These are phyloP conservation scores for Suricata suricatta DNA, from an alignment of 2,113 vertebrate genomes.

Conservation along the genomic window DNA sequence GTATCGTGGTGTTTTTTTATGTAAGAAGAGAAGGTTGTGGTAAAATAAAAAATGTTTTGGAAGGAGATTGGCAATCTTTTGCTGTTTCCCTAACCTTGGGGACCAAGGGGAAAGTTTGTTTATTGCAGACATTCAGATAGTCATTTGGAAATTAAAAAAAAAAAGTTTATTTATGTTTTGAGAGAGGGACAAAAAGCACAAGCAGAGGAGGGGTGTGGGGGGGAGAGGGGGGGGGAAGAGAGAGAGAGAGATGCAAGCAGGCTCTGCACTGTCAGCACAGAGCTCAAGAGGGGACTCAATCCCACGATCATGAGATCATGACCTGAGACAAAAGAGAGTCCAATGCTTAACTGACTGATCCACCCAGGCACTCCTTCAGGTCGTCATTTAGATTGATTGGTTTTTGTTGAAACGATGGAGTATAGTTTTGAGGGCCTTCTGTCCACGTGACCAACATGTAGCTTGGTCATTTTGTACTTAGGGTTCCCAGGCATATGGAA, in stretches of 20 bases:
- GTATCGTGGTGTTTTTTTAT: constrained; percentile 28
- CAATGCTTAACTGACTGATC: too few species aligned
- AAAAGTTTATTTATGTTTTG: too few species aligned
- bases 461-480: not conserved
- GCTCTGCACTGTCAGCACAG: too few species aligned
- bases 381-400: not conserved
- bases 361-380: not conserved
- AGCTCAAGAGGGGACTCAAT: too few species aligned
- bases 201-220: too few species aligned
- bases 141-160: not conserved
- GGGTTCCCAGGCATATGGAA: not conserved
- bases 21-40: constrained; percentile 3
- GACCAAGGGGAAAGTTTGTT: not conserved
- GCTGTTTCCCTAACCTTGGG: not conserved
- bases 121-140: not conserved
- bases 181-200: not conserved
- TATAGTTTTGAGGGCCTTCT: not conserved
- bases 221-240: too few species aligned
- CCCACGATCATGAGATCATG: too few species aligned
- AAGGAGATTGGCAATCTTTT: not conserved
- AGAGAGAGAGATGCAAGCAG: too few species aligned
- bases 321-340: too few species aligned
- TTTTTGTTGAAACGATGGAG: not conserved
- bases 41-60: constrained; percentile 24
- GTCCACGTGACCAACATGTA: not conserved